Base-by-base conservation (phyloP, 2,888 invertebrate species). In the Neoitamus cyanurus region DNA sequence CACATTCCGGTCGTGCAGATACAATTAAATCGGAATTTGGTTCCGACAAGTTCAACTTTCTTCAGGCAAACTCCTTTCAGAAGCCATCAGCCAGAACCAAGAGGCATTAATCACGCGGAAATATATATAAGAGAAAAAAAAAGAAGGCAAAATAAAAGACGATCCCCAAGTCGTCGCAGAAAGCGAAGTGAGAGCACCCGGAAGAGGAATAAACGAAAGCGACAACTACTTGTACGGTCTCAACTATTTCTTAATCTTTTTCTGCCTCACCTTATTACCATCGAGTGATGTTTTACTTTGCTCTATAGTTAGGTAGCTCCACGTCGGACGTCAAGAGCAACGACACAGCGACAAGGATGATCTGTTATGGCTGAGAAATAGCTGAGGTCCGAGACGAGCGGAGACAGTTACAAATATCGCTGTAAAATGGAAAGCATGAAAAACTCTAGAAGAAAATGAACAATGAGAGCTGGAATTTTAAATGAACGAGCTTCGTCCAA, bases 401-500 rank as follows among this genome's bases (percentile, higher is more conserved):
- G 30, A 78, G 78, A 46, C 46, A 78, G 78, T 78, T 78, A 46
- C 78, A 78, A 78, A 78, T 78, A 46, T 46, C 48, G 25, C 5
- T 78, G 31, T 48, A 48, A 48, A 78, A 30, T 46, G 78, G 48
- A 78, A 78, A 78, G 78, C 78, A 78, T 78, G 48, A 78, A 28
- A 78, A 78, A 48, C 30, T 28, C 25, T 30, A 42, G 13, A 78
- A 68, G 36, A 82, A 82, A 82, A 82, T 28, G 69, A 42, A 70
- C 37, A 70, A 36, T 72, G n/a, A 34, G 80, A 36, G 1, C 72
- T 80, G 84, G 85, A 85, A 85, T 85, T 85, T 84, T 72, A 84
- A 85, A 85, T 85, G 82, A 85, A 80, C 75, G 78, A 78, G 84
- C 82, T 85, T 84, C 84, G 69, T 82, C 85, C 85, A 84, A 84